Base-by-base conservation (phyloP, 2,113 vertebrate genomes). In the Grammomys dolichurus region DNA sequence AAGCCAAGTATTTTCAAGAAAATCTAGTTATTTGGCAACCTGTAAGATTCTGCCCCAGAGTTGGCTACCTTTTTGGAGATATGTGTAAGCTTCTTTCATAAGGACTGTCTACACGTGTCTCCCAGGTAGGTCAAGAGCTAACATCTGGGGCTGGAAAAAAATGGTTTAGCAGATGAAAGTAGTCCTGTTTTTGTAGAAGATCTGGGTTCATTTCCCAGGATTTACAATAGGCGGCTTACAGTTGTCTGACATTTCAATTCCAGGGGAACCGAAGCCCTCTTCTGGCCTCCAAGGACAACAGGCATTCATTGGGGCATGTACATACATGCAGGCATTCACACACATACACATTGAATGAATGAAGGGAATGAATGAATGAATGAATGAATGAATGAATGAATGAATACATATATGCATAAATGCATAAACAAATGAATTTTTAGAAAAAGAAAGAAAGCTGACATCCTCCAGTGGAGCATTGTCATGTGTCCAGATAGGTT, bases 1-100 rank as follows among this genome's bases (percentile, higher is more conserved):
- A 78, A 93, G 58, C 54, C 46, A 90, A 60, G 77, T 91, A 95
- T 89, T 73, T 73, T 40, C 67, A 60, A 93, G 90, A 9, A 95
- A 90, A 95, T 51, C 51, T 28, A 89, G 86, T 69, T 85, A 33
- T 90, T 87, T 95, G 90, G 73, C 81, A 78, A 48, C 10, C 75
- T 84, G 40, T 12, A 54, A 94, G 63, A 81, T 63, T 17, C 20
- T 70, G 24, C 4, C 16, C 82, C 67, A 10, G 43, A 20, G 3
- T 85, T 67, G 31, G 78, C 77, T 87, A 84, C n/a, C 48, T 89
- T 93, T 56, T 7, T 51, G 56, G 65, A 76, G 93, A 65, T 26
- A 76, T 31, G 63, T 58, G 51, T 72, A 73, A 96, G 70, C 20
- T 87, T 97, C 77, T 80, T 77, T 70, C 75, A 91, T 56, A 77